phyloP scores from a whole-genome alignment of 2,113 vertebrate species.

The Smithornis capensis region DNA sequence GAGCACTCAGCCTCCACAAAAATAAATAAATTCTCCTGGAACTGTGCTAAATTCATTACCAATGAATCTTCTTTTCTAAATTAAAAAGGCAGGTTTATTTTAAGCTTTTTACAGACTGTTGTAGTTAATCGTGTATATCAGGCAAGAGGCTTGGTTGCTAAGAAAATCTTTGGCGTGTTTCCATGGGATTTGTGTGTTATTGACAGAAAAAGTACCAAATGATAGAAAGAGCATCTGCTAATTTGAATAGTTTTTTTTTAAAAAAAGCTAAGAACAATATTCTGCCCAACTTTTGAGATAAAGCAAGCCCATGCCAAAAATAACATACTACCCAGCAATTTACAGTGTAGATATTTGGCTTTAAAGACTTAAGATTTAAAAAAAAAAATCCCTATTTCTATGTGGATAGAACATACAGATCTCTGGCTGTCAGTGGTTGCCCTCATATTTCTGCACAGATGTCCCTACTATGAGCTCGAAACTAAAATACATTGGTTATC shows the following conservation, averaged over 20 bases:
- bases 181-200: constrained; percentile 64
- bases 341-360: background rate
- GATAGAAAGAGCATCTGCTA: constrained; percentile 67
- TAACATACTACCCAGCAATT: constrained; percentile 9
- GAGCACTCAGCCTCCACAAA: constrained; percentile 55
- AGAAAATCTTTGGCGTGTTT: constrained; percentile 76
- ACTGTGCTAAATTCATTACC: constrained; percentile 67
- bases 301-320: constrained; percentile 18
- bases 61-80: constrained; percentile 70
- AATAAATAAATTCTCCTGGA: constrained; percentile 66
- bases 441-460: background rate
- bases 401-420: background rate
- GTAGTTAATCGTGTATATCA: constrained; percentile 63
- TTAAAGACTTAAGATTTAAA: background rate
- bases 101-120: constrained; percentile 73
- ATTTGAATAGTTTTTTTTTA: constrained; percentile 64
- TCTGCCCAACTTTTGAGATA: constrained; percentile 47
- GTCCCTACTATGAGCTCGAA: background rate
- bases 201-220: constrained; percentile 55
- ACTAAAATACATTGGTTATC: background rate
- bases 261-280: background rate
- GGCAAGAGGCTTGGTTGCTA: constrained; percentile 73
- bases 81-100: constrained; percentile 75
- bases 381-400: background rate
- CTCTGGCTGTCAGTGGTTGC: background rate